These are phyloP conservation scores for Parnassius mnemosyne DNA, from an alignment of 2,888 invertebrate genomes.

Conservation along the genomic window DNA sequence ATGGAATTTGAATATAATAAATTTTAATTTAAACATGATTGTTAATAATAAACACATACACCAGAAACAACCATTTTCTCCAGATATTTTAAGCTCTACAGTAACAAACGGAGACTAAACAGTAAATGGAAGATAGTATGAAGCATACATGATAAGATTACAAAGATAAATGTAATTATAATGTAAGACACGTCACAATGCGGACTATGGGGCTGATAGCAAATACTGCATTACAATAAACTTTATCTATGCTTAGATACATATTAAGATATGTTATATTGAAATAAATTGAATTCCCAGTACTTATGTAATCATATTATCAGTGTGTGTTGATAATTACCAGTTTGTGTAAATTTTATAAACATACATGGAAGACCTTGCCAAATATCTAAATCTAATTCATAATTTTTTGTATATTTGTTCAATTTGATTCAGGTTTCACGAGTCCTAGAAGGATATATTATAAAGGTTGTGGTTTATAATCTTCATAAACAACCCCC, in stretches of 20 bases:
- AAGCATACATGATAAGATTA: conserved; percentile 54
- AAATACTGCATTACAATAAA: conserved; percentile 67
- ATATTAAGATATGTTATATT: conserved; percentile 15
- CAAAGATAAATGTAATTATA: conserved; percentile 55
- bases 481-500: too few species aligned
- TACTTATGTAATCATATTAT: conserved; percentile 2
- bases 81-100: conserved; percentile 37
- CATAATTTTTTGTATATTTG: too few species aligned
- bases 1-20: too few species aligned
- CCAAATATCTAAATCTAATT: too few species aligned
- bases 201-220: conserved; percentile 58
- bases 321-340: too few species aligned
- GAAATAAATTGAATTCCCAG: neutral
- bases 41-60: conserved; percentile 43
- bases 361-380: too few species aligned
- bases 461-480: too few species aligned
- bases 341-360: too few species aligned
- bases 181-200: conserved; percentile 66
- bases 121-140: conserved; percentile 30
- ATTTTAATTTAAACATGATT: neutral
- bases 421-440: too few species aligned
- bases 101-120: conserved; percentile 31
- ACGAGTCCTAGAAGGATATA: too few species aligned
- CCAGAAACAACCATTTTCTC: conserved; percentile 64
- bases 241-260: conserved; percentile 55